These are phyloP conservation scores for Artibeus lituratus DNA, from an alignment of 2,797 vertebrate genomes.

Conservation along the genomic window DNA sequence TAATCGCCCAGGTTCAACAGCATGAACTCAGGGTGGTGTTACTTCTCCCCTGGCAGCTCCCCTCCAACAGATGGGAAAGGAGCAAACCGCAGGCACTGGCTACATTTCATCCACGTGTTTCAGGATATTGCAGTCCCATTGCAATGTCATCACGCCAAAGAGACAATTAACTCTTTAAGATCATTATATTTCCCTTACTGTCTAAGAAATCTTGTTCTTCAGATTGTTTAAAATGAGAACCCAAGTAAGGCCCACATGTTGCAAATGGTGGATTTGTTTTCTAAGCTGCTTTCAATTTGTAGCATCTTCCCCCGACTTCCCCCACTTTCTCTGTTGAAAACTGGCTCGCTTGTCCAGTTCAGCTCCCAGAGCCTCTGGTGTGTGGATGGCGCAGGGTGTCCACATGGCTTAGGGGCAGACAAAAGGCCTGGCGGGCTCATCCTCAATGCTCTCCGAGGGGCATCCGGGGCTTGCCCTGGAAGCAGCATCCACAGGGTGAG, in stretches of 20 bases:
- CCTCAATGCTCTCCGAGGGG: not conserved
- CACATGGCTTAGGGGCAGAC: not conserved
- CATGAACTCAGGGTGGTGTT: not conserved
- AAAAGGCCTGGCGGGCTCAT: not conserved
- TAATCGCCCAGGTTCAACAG: not conserved
- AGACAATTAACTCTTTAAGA: not conserved
- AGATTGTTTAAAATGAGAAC: not conserved
- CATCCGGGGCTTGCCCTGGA: not conserved
- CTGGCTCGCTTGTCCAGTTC: not conserved
- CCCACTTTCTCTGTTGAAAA: not conserved
- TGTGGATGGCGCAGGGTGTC: not conserved
- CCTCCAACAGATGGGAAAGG: fast-evolving
- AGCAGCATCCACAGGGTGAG: not conserved
- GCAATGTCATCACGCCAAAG: not conserved
- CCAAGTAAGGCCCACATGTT: not conserved
- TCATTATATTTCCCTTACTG: not conserved
- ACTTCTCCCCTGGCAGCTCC: not conserved
- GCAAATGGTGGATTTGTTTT: not conserved
- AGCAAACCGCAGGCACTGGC: not conserved
- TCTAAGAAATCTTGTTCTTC: not conserved
- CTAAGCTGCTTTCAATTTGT: not conserved
- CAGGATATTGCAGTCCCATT: not conserved
- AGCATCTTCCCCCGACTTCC: fast-evolving
- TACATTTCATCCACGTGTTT: not conserved
- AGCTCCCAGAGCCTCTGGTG: not conserved